Evolutionary conservation across 2,113 vertebrate species (phyloP).

Genomic region (Archilochus colubris): DNA sequence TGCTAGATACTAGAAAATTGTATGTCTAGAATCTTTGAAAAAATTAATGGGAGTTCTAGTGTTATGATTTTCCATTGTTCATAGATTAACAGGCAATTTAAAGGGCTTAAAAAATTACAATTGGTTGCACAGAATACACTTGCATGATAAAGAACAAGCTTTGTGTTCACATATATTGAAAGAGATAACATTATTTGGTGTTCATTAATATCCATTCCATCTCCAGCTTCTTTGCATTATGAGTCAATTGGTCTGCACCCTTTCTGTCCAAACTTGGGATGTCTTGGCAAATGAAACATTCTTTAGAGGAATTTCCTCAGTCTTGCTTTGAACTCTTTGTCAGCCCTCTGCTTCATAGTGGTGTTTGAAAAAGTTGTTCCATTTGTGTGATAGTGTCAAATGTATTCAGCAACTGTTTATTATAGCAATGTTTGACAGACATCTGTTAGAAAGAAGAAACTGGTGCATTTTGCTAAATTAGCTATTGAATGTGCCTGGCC

Average conservation of each 20-base stretch:
- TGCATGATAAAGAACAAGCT: background rate
- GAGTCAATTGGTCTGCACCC: background rate
- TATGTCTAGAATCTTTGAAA: background rate
- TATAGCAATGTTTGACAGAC: background rate
- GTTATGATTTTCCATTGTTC: background rate
- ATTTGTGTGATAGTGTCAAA: background rate
- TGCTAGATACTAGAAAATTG: background rate
- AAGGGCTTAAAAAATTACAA: background rate
- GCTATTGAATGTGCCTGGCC: background rate
- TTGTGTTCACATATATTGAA: background rate
- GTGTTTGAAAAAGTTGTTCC: background rate
- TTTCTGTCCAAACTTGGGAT: background rate
- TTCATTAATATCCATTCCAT: background rate
- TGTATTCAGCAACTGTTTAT: background rate
- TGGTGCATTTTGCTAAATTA: constrained; percentile 2
- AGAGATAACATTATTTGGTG: background rate
- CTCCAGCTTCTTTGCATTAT: background rate
- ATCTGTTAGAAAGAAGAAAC: background rate
- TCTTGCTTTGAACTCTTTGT: background rate
- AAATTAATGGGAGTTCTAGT: background rate
- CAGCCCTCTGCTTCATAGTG: background rate
- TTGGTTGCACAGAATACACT: background rate
- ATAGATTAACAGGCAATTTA: background rate
- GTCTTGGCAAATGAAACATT: background rate
- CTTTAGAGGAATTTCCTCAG: background rate